Conservation (phyloP, 2,888 invertebrate genomes). For the Eristalinus aeneus region DNA sequence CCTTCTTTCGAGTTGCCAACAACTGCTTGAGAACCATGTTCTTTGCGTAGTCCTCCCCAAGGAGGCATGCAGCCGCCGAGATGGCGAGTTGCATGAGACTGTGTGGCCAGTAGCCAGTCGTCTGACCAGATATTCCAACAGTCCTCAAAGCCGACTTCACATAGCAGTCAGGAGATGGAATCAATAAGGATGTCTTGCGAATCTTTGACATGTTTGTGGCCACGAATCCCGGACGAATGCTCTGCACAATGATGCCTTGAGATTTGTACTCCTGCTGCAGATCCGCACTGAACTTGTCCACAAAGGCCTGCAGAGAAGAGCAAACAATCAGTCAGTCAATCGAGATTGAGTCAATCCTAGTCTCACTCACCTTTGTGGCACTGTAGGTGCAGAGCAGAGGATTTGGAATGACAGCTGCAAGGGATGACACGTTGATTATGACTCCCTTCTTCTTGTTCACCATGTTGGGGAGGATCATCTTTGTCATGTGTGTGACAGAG, state of each 20-base stretch:
- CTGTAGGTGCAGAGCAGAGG: slow-evolving; percentile 93
- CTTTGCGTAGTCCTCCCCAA: slow-evolving; percentile 76
- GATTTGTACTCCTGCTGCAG: slow-evolving; percentile 88
- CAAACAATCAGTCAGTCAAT: neutral
- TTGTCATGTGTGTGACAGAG: slow-evolving; percentile 91
- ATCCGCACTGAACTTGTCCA: slow-evolving; percentile 90
- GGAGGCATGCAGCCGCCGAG: slow-evolving; percentile 72
- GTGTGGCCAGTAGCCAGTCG: slow-evolving; percentile 87
- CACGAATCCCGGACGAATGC: slow-evolving; percentile 92
- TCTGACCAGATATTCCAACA: slow-evolving; percentile 86
- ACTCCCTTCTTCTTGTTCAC: slow-evolving; percentile 90
- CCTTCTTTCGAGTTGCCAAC: slow-evolving; percentile 76
- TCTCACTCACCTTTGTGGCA: slow-evolving; percentile 88
- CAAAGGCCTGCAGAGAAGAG: slow-evolving; percentile 84
- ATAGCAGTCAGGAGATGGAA: slow-evolving; percentile 87
- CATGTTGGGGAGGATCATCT: slow-evolving; percentile 92
- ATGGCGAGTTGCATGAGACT: slow-evolving; percentile 76
- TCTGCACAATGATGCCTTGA: slow-evolving; percentile 89
- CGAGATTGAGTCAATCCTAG: neutral
- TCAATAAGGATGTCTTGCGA: slow-evolving; percentile 86
- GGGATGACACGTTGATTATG: slow-evolving; percentile 94
- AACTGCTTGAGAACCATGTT: slow-evolving; percentile 76
- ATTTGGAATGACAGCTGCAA: slow-evolving; percentile 89
- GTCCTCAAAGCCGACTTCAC: slow-evolving; percentile 87
- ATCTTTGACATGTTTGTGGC: slow-evolving; percentile 96